These are phyloP conservation scores for Melanotaenia parkinsoni DNA, from an alignment of 2,797 vertebrate species.

Conservation along the genomic window DNA sequence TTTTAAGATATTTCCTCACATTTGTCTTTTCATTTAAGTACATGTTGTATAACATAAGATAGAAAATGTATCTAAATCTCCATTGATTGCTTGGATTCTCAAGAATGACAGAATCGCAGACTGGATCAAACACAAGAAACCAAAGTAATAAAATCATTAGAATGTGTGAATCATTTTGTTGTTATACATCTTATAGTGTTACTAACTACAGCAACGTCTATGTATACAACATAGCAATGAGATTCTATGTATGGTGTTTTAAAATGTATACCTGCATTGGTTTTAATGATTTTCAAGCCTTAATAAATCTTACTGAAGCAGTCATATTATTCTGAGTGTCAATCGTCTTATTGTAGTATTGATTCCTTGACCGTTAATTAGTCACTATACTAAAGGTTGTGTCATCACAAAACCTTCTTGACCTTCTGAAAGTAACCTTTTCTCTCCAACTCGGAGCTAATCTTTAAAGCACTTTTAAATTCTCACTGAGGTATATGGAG, in stretches of 20 bases:
- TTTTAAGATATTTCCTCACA: constrained; percentile 7
- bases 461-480: background rate
- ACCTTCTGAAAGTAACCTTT: background rate
- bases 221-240: constrained; percentile 38
- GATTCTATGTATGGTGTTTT: constrained; percentile 52
- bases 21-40: constrained; percentile 20
- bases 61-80: constrained; percentile 30
- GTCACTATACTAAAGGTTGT: background rate
- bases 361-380: constrained; percentile 1
- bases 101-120: constrained; percentile 16
- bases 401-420: constrained; percentile 1
- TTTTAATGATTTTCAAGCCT: constrained; percentile 71
- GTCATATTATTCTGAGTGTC: constrained; percentile 1
- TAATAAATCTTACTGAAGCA: constrained; percentile 71
- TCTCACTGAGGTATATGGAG: background rate
- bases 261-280: constrained; percentile 42
- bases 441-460: background rate
- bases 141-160: constrained; percentile 19
- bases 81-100: constrained; percentile 32
- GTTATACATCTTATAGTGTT: constrained; percentile 13
- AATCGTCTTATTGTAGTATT: background rate
- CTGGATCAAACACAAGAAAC: constrained; percentile 33
- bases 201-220: constrained; percentile 30
- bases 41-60: constrained; percentile 23
- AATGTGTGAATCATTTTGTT: constrained; percentile 19